A percentile compares a stretch with the other conserved stretches of the same genome.
These are phyloP conservation scores for Phycodurus eques DNA, from an alignment of 2,113 vertebrate genomes.

Conservation along the genomic window DNA sequence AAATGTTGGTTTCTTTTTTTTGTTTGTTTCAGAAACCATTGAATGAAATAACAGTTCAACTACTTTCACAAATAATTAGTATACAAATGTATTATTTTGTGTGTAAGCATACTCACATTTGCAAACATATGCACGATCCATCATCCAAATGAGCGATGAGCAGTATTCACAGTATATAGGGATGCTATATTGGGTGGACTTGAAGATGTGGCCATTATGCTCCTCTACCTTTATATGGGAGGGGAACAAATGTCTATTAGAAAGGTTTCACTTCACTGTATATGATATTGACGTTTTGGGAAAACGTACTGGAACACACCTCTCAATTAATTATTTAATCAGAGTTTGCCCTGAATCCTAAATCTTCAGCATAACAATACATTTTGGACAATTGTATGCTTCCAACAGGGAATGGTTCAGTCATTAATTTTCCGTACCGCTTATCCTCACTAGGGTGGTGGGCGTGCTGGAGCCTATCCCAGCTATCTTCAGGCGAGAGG, in stretches of 20 bases:
- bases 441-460: too few relatives aligned
- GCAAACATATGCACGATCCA: slow-evolving; percentile 97
- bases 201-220: slow-evolving; percentile 98
- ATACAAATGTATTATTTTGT: neutral
- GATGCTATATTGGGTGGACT: slow-evolving; percentile 97
- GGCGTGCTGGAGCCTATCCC: too few relatives aligned
- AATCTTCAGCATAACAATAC: neutral
- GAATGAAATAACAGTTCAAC: neutral
- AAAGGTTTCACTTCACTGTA: neutral
- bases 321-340: neutral
- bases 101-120: slow-evolving; percentile 80
- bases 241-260: slow-evolving; percentile 15
- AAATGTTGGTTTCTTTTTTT: neutral
- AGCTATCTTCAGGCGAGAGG: too few relatives aligned
- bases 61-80: neutral
- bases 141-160: slow-evolving; percentile 98
- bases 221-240: slow-evolving; percentile 85
- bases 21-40: neutral
- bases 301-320: neutral
- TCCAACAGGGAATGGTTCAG: neutral
- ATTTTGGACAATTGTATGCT: neutral
- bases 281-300: neutral
- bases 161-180: slow-evolving; percentile 98
- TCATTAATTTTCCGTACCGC: too few relatives aligned
- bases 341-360: neutral